Evolutionary conservation across 2,797 vertebrate genomes (phyloP), one percentile per base, ranked within the genome.

Genomic region (Fistularia tabacaria): DNA sequence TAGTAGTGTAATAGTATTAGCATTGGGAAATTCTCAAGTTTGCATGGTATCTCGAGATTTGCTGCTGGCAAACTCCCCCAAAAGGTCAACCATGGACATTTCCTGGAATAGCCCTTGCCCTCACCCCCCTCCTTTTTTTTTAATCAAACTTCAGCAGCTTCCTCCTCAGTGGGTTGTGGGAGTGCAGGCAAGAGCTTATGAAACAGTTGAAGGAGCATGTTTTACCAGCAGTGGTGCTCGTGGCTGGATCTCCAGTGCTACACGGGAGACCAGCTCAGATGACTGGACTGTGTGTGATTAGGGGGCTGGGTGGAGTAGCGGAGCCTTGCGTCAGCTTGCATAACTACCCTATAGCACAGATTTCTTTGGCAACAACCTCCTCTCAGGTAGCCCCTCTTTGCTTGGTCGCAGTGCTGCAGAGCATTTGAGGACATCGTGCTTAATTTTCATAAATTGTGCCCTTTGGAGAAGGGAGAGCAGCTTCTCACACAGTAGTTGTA

Each of bases 191-290:
- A 63, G 53, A 36, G 46, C 54, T 79, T 80, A 73, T 72, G 73
- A 60, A 82, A 80, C 76, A 65, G 61, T 64, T 43, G 51, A 70
- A 59, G 59, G 60, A 60, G 48, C 57, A 62, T 55, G 62, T 71
- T 54, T 71, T 51, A 64, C 47, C 9, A 67, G 58, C 44, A 39
- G 49, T 39, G 51, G 52, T 56, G 42, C 46, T 66, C 50, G 49
- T 46, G 54, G 55, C 41, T 54, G 51, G 49, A 54, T 57, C 51
- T 67, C 57, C 38, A 45, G 55, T 39, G 38, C 70, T 59, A 46
- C 64, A 54, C 58, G 56, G 73, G 50, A 54, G 57, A 54, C 54
- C 54, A 38, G 73, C 74, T 82, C 67, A 14, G 56, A 74, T 81
- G 64, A 77, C 69, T 38, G 25, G 43, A 37, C 60, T 57, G 51